Evolutionary conservation across 2,888 invertebrate genomes (phyloP), one percentile per base, ranked within the genome.

Genomic region (Labia minor): DNA sequence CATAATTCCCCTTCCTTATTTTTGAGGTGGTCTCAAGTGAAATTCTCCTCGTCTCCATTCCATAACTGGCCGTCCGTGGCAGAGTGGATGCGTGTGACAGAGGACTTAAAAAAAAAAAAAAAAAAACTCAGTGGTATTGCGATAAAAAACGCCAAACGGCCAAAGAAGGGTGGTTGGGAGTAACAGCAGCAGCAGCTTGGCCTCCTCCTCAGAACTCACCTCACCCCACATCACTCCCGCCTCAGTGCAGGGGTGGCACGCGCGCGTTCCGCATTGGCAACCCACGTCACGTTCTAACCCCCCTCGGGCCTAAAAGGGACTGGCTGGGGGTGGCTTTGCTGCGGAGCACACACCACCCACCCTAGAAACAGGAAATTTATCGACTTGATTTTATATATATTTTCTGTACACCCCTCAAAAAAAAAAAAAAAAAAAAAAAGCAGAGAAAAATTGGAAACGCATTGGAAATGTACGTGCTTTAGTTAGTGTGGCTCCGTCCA

Each of bases 381-480:
- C 49, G 49, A 49, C 49, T 49, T 49, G 49, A 49, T 49, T 49
- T 49, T 49, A 49, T 49, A 49, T 49, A 49, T 49, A 49, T 49
- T 49, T 49, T 49, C 49, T 49, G 49, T 49, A 49, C 49, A 49
- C 49, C 49, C 49, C 49, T 49, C 49, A 49, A 49, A 49, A 49
- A 49, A 49, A 49, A 49, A 2, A 4, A 49, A 14, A 49, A 14
- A 49, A 49, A 49, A 49, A 49, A n/a, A 49, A 49, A 49, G 8
- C 49, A 49, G 49, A 49, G 49, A 49, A 49, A 49, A 49, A 49
- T 49, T 49, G 49, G 49, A 49, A 49, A 49, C 49, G 49, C 49
- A 49, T 49, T 49, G 49, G 49, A 49, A 49, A 49, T 49, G 49
- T 49, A 49, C 49, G 49, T 49, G 49, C 49, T 49, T 49, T 49